Conservation (phyloP, 2,797 vertebrate species). For the Sciurus vulgaris region DNA sequence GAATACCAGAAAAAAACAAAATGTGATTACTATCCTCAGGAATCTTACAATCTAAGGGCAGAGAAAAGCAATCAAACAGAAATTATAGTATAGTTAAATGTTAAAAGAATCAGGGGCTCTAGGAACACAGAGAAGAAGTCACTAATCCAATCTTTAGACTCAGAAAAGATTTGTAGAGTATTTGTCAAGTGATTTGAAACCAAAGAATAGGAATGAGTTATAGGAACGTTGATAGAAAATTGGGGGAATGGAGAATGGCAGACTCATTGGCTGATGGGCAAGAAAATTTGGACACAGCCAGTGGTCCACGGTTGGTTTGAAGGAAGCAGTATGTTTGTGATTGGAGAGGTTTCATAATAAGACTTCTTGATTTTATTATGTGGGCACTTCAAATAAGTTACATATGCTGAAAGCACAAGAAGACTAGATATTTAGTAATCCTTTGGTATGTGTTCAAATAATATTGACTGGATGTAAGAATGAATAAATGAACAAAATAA, state of each 20-base stretch:
- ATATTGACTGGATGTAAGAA: slow-evolving; percentile 6
- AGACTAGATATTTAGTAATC: slow-evolving; percentile 27
- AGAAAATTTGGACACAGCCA: background rate
- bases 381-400: background rate
- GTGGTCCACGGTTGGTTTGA: background rate
- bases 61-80: background rate
- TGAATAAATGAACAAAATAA: background rate
- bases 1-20: background rate
- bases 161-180: background rate
- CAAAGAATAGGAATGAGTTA: background rate
- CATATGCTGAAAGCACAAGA: background rate
- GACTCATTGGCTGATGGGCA: background rate
- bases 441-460: background rate
- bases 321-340: background rate
- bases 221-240: background rate
- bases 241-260: background rate
- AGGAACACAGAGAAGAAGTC: background rate
- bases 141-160: background rate
- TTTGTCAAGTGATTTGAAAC: background rate
- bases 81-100: background rate
- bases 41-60: slow-evolving; percentile 32
- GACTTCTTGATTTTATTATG: slow-evolving; percentile 18
- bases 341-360: background rate
- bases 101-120: background rate
- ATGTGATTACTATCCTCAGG: background rate